Conservation (phyloP, 2,888 invertebrate species). For the Criorhina ranunculi region DNA sequence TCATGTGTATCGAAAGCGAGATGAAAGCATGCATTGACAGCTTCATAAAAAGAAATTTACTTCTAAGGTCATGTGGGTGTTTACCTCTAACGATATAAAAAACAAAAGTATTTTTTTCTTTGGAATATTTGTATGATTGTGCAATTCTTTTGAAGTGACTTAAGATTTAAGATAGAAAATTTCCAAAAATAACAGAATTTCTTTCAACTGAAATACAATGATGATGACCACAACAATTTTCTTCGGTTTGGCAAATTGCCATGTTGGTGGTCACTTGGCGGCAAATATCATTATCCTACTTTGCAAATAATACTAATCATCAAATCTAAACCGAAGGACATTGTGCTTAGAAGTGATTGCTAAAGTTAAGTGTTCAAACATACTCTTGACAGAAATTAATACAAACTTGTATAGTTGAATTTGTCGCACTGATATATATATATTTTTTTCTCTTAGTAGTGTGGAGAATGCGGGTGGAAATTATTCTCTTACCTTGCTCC, state of each 20-base stretch:
- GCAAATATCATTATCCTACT: conserved; percentile 28
- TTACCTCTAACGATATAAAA: neutral
- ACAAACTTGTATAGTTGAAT: neutral
- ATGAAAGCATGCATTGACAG: conserved; percentile 15
- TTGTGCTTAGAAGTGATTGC: conserved; percentile 19
- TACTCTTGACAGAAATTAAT: conserved; percentile 29
- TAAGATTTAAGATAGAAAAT: neutral
- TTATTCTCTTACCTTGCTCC: conserved; percentile 26
- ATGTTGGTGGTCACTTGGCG: conserved; percentile 7
- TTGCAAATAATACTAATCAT: conserved; percentile 15
- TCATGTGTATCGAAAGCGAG: neutral
- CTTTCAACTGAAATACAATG: neutral
- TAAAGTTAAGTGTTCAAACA: neutral
- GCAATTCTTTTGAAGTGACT: conserved; percentile 1
- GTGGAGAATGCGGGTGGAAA: neutral
- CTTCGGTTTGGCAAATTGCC: conserved; percentile 25
- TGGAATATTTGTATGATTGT: neutral
- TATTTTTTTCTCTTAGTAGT: neutral
- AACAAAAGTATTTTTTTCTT: neutral
- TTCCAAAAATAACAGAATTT: conserved; percentile 19
- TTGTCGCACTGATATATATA: conserved; percentile 19
- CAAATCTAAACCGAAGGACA: conserved; percentile 30
- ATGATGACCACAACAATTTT: neutral
- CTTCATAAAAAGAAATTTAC: conserved; percentile 6
- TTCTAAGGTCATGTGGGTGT: conserved; percentile 2